These are phyloP conservation scores for Gambusia holbrooki DNA, from an alignment of 2,113 vertebrate genomes.

Conservation along the genomic window DNA sequence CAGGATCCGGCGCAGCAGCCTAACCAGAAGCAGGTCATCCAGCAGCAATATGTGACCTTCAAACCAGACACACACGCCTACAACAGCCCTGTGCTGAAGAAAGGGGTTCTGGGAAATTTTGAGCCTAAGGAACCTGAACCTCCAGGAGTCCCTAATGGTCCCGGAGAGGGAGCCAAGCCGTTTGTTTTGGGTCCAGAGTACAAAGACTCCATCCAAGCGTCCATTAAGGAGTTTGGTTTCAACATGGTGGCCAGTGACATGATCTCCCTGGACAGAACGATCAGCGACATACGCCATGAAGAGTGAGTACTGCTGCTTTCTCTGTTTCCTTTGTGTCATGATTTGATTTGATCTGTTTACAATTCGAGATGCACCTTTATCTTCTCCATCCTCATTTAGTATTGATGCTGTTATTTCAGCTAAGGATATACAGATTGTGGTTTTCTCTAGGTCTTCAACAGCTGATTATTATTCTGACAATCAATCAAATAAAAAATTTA, in stretches of 20 bases:
- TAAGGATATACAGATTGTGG: no score
- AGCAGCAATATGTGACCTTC: slow-evolving; percentile 94
- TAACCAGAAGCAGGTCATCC: slow-evolving; percentile 87
- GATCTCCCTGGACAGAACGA: slow-evolving; percentile 95
- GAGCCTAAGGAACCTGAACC: slow-evolving; percentile 93
- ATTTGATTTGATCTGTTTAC: no score
- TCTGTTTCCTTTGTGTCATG: no score
- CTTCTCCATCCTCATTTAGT: no score
- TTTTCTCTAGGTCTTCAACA: no score
- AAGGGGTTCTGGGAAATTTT: slow-evolving; percentile 90
- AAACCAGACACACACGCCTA: slow-evolving; percentile 88
- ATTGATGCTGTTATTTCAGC: no score
- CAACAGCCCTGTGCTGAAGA: slow-evolving; percentile 85
- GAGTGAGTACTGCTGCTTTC: slow-evolving; percentile 86
- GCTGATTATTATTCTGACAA: no score
- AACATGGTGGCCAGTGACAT: slow-evolving; percentile 99
- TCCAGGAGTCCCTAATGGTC: slow-evolving; percentile 86
- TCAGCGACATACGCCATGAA: slow-evolving; percentile 93
- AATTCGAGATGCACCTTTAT: no score
- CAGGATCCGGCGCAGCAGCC: slow-evolving; percentile 76
- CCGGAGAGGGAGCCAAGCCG: slow-evolving; percentile 91
- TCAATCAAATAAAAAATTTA: no score
- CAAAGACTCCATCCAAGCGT: slow-evolving; percentile 90
- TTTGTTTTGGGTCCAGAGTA: slow-evolving; percentile 92
- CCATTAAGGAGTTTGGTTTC: slow-evolving; percentile 98